Evolutionary conservation across 2,888 invertebrate species (phyloP), one percentile per base, ranked within the genome.

Genomic region (Amblyjoppa proteus): DNA sequence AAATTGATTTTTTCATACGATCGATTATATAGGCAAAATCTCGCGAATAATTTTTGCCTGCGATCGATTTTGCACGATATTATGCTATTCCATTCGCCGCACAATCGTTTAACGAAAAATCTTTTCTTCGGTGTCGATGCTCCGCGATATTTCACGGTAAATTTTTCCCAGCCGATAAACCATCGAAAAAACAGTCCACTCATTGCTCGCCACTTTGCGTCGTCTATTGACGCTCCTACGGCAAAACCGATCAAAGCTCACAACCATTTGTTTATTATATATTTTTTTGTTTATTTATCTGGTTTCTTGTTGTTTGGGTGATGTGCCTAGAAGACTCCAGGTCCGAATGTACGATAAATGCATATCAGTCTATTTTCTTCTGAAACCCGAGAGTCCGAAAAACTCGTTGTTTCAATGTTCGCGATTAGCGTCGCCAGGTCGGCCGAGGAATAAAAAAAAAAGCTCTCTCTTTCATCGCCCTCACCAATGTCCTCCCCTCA

Each of bases 371-470:
- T 20, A 20, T 20, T 6, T 45, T n/a, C 64, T 56, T 31, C 34
- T 13, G 49, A 16, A 49, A 41, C 38, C 38, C 20, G 13, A 28
- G 31, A 80, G 41, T 68, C 66, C 49, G 53, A 41, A 73, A 73
- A 73, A 45, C 73, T 53, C 73, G 66, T 80, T 80, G 56, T 75
- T 74, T 34, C 53, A 81, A 81, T 81, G 68, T 58, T 75, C 49
- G 45, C 81, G 81, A 75, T 81, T 81, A 61, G 69, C 69, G 53
- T 41, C 49, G 16, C 68, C 58, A 58, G 38, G 74, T 68, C 74
- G 41, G 13, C 51, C 64, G 64, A 38, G 61, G 66, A 73, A 45
- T 41, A 58, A 58, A 49, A 45, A 13, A 58, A 74, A 38, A 61
- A 45, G n/a, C 45, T 2, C 66, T 53, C 45, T 45, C 68, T 45